Conservation (phyloP, 1,140 invertebrate genomes). For the Laupala kohalensis region DNA sequence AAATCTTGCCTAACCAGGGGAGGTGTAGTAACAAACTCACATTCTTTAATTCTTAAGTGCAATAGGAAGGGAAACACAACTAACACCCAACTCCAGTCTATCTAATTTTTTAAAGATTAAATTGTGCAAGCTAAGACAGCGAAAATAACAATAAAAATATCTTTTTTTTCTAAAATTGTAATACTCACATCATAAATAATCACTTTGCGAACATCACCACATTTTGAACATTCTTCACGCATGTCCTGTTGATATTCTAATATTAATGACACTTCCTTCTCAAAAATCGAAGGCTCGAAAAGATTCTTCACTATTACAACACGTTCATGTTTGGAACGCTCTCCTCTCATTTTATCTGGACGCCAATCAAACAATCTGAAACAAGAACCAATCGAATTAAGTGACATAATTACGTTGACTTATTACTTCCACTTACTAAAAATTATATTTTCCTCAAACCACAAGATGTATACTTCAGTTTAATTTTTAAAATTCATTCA, state of each 20-base stretch:
- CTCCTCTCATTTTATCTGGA: conserved; percentile 76
- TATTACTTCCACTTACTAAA: too few relatives aligned
- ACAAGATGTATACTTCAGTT: too few relatives aligned
- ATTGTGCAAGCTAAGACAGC: too few relatives aligned
- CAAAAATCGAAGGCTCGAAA: conserved; percentile 82
- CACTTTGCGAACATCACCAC: conserved; percentile 85
- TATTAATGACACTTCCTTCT: conserved; percentile 74
- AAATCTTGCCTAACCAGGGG: too few relatives aligned
- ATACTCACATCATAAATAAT: conserved; percentile 80
- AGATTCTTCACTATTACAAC: conserved; percentile 90
- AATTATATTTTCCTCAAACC: too few relatives aligned
- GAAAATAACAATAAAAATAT: background rate
- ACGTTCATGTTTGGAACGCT: conserved; percentile 74
- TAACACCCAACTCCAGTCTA: too few relatives aligned
- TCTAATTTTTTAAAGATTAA: too few relatives aligned
- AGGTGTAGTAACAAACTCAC: too few relatives aligned
- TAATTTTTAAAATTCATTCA: too few relatives aligned
- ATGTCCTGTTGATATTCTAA: conserved; percentile 86
- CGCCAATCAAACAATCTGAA: conserved; percentile 86
- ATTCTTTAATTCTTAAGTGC: too few relatives aligned
- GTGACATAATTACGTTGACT: too few relatives aligned
- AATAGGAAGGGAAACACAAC: too few relatives aligned
- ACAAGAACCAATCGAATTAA: conserved; percentile 19
- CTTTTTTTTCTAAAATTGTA: background rate
- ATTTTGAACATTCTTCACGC: conserved; percentile 77